A percentile compares a stretch with the other conserved stretches of the same genome.
phyloP scores from a whole-genome alignment of 2,888 invertebrate species.

The Nyleta sp. region DNA sequence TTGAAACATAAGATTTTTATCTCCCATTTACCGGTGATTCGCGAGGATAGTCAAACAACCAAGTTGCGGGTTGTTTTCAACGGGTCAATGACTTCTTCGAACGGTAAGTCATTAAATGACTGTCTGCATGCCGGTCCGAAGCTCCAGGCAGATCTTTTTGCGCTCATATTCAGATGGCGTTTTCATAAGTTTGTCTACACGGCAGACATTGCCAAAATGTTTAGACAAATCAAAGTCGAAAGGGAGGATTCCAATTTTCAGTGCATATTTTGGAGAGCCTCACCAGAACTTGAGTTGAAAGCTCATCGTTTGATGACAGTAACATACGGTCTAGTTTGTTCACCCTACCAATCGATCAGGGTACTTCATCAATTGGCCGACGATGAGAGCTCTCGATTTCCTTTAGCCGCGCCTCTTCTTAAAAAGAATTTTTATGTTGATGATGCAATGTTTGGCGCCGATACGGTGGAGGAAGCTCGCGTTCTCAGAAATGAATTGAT shows the following conservation, averaged over 20 bases:
- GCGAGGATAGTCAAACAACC: not conserved
- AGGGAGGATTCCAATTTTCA: not conserved
- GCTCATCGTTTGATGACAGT: not conserved
- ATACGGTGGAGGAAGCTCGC: not conserved
- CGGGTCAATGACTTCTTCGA: not conserved
- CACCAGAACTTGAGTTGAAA: not conserved
- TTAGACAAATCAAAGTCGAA: not conserved
- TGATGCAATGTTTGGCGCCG: not conserved
- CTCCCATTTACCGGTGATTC: slow-evolving; percentile 10
- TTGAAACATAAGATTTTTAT: slow-evolving; percentile 5
- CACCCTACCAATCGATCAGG: not conserved
- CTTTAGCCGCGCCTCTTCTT: not conserved
- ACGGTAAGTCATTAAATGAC: not conserved
- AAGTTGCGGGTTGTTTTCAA: slow-evolving; percentile 3
- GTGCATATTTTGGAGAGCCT: not conserved
- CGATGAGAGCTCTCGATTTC: not conserved
- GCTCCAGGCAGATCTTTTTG: not conserved
- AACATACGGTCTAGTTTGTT: not conserved
- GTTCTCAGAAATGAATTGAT: not conserved
- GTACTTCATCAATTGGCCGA: not conserved
- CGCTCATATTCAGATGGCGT: slow-evolving; percentile 6
- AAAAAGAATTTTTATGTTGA: not conserved
- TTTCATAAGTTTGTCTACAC: not conserved
- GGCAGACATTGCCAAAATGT: slow-evolving; percentile 16
- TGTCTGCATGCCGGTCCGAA: slow-evolving; percentile 8